phyloP scores from a whole-genome alignment of 2,888 invertebrate genomes.

The Minunthozetes semirufus region DNA sequence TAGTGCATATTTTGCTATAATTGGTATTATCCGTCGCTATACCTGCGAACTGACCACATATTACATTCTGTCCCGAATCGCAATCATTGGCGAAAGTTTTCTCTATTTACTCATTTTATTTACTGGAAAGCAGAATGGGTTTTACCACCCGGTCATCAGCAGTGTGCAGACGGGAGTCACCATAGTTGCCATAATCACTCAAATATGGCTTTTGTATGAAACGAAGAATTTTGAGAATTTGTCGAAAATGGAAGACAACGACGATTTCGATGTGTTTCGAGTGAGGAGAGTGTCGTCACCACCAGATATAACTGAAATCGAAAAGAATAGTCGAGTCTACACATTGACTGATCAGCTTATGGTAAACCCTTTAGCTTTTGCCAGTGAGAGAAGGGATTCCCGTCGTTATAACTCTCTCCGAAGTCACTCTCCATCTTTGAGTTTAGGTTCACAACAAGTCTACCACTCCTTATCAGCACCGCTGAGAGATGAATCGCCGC shows the following conservation, averaged over 20 bases:
- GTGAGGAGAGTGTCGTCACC: background rate
- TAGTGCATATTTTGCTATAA: conserved; percentile 9
- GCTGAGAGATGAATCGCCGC: too few relatives aligned
- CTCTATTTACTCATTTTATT: background rate
- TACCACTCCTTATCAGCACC: too few relatives aligned
- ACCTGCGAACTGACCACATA: background rate
- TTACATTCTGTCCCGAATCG: background rate
- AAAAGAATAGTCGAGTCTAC: background rate
- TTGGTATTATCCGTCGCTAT: background rate
- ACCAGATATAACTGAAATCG: background rate
- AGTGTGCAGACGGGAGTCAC: background rate
- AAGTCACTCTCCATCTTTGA: too few relatives aligned
- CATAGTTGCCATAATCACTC: background rate
- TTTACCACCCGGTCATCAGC: background rate
- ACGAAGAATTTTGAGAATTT: background rate
- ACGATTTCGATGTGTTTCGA: background rate
- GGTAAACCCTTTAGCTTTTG: background rate
- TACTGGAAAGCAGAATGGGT: background rate
- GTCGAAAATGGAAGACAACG: too few relatives aligned
- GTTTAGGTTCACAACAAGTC: too few relatives aligned
- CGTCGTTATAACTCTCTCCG: too few relatives aligned
- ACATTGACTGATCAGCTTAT: conserved; percentile 17
- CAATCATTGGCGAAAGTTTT: background rate
- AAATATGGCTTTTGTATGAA: conserved; percentile 23
- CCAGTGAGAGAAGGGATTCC: too few relatives aligned